phyloP scores from a whole-genome alignment of 2,113 vertebrate species.

The Trogon surrucura region DNA sequence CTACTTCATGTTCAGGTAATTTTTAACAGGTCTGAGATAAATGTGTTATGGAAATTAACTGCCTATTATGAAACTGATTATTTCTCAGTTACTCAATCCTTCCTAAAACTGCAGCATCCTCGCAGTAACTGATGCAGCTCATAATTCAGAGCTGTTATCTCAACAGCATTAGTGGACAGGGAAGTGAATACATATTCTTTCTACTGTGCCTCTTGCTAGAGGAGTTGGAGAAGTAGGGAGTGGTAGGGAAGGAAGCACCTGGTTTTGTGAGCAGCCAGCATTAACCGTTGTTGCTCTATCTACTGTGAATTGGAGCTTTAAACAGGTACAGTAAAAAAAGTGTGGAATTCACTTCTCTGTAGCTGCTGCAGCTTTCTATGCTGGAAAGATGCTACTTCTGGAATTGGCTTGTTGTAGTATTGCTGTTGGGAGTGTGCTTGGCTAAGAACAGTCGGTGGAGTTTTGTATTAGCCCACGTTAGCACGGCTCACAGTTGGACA shows the following conservation, averaged over 20 bases:
- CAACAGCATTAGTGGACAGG: not conserved
- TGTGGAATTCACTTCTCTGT: not conserved
- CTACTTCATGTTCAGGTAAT: not conserved
- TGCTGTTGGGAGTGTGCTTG: not conserved
- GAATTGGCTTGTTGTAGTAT: not conserved
- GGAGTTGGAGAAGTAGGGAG: not conserved
- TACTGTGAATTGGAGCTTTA: not conserved
- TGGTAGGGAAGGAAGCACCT: not conserved
- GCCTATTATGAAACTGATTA: not conserved
- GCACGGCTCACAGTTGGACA: not conserved
- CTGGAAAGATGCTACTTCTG: not conserved
- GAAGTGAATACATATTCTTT: not conserved
- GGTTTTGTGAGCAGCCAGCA: not conserved
- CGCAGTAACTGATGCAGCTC: not conserved
- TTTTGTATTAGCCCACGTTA: not conserved
- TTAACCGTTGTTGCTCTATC: not conserved
- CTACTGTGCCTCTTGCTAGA: not conserved
- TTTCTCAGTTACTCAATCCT: constrained; percentile 5
- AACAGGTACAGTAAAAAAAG: not conserved
- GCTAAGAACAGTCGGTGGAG: not conserved
- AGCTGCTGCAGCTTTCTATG: not conserved
- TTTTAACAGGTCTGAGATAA: not conserved
- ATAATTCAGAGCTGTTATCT: not conserved
- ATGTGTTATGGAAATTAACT: not conserved
- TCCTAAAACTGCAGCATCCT: not conserved